phyloP scores from a whole-genome alignment of 2,797 vertebrate genomes.

The Anolis apletophallus region DNA sequence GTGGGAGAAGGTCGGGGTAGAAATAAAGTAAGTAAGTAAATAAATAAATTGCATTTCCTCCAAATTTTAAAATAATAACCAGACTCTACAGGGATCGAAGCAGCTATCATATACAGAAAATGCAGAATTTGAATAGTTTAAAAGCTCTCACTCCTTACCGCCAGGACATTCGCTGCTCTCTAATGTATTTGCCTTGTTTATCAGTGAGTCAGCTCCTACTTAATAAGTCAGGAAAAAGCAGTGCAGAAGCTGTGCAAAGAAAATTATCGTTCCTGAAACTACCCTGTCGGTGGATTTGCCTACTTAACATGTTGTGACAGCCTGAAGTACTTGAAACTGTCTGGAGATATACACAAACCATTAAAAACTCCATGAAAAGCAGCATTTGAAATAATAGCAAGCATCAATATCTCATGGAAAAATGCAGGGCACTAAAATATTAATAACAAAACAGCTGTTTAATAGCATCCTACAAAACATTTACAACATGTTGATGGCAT shows the following conservation, averaged over 20 bases:
- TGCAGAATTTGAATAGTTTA: slow-evolving; percentile 61
- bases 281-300: slow-evolving; percentile 70
- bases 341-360: slow-evolving; percentile 75
- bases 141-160: slow-evolving; percentile 63
- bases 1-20: too few relatives aligned
- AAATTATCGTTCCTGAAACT: slow-evolving; percentile 71
- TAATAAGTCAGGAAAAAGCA: slow-evolving; percentile 73
- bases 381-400: slow-evolving; percentile 72
- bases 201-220: slow-evolving; percentile 69
- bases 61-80: slow-evolving; percentile 63
- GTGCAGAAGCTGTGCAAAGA: slow-evolving; percentile 66
- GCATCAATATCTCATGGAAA: slow-evolving; percentile 74
- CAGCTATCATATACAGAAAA: slow-evolving; percentile 67
- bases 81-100: slow-evolving; percentile 60
- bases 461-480: slow-evolving; percentile 50
- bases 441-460: slow-evolving; percentile 75
- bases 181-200: slow-evolving; percentile 68
- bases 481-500: slow-evolving; percentile 54
- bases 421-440: slow-evolving; percentile 71
- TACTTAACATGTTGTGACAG: slow-evolving; percentile 74
- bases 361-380: slow-evolving; percentile 73
- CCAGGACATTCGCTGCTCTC: slow-evolving; percentile 36
- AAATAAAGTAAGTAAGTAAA: too few relatives aligned
- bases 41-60: slow-evolving; percentile 44
- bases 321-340: slow-evolving; percentile 73